A percentile compares a stretch with the other conserved stretches of the same genome.
Conservation (phyloP, 2,113 vertebrate species). For the Lontra canadensis region DNA sequence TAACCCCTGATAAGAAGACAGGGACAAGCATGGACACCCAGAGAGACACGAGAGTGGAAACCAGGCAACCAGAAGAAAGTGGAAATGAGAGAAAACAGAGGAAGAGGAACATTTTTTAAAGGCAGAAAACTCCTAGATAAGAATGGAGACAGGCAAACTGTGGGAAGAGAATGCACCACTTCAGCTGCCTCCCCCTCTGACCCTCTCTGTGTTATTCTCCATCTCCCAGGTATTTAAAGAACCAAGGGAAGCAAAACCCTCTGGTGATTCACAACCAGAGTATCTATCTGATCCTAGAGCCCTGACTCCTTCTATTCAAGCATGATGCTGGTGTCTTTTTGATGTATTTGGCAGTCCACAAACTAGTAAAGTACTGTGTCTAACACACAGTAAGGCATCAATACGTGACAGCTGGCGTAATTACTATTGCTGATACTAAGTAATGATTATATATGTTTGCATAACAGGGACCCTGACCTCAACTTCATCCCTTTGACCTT, state of each 20-base stretch:
- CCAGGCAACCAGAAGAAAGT: not conserved
- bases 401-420: not conserved
- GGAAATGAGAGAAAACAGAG: not conserved
- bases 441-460: not conserved
- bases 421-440: not conserved
- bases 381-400: too few species aligned
- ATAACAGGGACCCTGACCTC: too few species aligned
- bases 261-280: not conserved
- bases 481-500: not conserved
- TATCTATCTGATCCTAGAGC: not conserved
- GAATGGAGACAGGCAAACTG: accelerated
- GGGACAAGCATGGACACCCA: not conserved
- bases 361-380: not conserved
- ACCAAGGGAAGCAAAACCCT: accelerated
- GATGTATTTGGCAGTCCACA: not conserved
- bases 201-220: accelerated
- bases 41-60: too few species aligned
- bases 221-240: not conserved
- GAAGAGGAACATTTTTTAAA: not conserved
- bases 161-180: accelerated
- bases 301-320: not conserved
- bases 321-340: accelerated
- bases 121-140: not conserved
- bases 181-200: accelerated
- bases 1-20: not conserved